Percentiles rank a stretch among this genome's conserved stretches.
Evolutionary conservation across 2,888 invertebrate genomes (phyloP).

Genomic region (Coronaproctus castanopsis): DNA sequence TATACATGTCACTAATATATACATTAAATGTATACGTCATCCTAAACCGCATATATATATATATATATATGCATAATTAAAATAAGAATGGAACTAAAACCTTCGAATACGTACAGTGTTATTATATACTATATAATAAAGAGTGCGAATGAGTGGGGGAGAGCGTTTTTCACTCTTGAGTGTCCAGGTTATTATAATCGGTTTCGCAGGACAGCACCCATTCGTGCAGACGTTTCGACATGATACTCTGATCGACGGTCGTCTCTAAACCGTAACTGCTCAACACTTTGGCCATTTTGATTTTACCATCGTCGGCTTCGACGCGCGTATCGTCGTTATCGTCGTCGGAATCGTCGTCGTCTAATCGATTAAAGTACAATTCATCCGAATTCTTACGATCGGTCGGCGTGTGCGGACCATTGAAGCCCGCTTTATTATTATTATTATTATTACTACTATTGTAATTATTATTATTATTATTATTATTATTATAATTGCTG

Average conservation of each 20-base stretch:
- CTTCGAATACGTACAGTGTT: too few relatives aligned
- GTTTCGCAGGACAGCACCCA: conserved; percentile 40
- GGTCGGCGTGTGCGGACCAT: conserved; percentile 12
- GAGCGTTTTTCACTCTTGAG: conserved; percentile 4
- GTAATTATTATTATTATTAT: too few relatives aligned
- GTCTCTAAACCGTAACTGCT: conserved; percentile 41
- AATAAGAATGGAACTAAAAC: too few relatives aligned
- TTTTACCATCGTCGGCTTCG: conserved; percentile 34
- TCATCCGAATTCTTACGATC: conserved; percentile 30
- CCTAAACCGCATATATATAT: too few relatives aligned
- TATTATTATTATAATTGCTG: too few relatives aligned
- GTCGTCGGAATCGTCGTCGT: conserved; percentile 26
- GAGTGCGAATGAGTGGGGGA: not conserved
- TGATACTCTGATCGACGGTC: conserved; percentile 38
- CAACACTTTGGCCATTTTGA: conserved; percentile 32
- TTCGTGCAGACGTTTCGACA: conserved; percentile 41
- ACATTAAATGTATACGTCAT: too few relatives aligned
- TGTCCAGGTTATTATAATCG: conserved; percentile 9
- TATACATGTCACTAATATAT: too few relatives aligned
- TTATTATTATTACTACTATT: too few relatives aligned
- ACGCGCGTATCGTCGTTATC: conserved; percentile 31
- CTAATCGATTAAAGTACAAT: conserved; percentile 29
- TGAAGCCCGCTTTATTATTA: conserved; percentile 21
- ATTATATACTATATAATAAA: too few relatives aligned
- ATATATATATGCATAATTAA: too few relatives aligned